Percentiles rank a stretch among this genome's conserved stretches.
Evolutionary conservation across 2,113 vertebrate species (phyloP).

Genomic region (Bagarius yarrelli): DNA sequence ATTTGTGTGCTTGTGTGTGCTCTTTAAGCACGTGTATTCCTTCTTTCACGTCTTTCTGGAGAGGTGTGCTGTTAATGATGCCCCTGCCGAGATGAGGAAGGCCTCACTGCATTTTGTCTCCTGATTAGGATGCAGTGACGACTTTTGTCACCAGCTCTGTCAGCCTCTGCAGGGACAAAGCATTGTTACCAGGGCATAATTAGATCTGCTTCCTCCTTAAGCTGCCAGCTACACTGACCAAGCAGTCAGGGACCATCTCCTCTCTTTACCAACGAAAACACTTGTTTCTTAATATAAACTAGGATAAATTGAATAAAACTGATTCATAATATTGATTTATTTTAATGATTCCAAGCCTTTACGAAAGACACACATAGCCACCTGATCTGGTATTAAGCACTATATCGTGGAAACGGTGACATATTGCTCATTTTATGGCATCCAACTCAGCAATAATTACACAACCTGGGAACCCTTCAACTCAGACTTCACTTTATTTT

Average conservation of each 20-base stretch:
- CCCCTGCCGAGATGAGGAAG: constrained; percentile 78
- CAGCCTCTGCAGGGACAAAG: constrained; percentile 85
- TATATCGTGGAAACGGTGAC: constrained; percentile 36
- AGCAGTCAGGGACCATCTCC: constrained; percentile 62
- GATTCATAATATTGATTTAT: constrained; percentile 19
- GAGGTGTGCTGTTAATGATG: constrained; percentile 85
- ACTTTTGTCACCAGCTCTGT: constrained; percentile 91
- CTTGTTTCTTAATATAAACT: constrained; percentile 32
- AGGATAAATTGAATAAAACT: constrained; percentile 17
- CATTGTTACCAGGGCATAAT: constrained; percentile 92
- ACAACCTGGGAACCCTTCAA: constrained; percentile 56
- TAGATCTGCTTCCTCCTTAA: constrained; percentile 83
- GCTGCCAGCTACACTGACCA: constrained; percentile 75
- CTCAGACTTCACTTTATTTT: constrained; percentile 66
- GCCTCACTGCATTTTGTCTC: constrained; percentile 89
- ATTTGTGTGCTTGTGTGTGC: constrained; percentile 11
- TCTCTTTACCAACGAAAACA: constrained; percentile 39
- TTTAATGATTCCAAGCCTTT: constrained; percentile 1
- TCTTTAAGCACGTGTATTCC: constrained; percentile 51
- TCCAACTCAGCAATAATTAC: constrained; percentile 73
- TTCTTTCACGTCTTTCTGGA: constrained; percentile 57
- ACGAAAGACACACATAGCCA: neutral
- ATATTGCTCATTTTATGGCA: constrained; percentile 65
- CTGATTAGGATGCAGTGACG: constrained; percentile 92
- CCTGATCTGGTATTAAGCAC: constrained; percentile 28